Base-by-base conservation (phyloP, 2,113 vertebrate genomes). In the Rhegmatorhina hoffmannsi region DNA sequence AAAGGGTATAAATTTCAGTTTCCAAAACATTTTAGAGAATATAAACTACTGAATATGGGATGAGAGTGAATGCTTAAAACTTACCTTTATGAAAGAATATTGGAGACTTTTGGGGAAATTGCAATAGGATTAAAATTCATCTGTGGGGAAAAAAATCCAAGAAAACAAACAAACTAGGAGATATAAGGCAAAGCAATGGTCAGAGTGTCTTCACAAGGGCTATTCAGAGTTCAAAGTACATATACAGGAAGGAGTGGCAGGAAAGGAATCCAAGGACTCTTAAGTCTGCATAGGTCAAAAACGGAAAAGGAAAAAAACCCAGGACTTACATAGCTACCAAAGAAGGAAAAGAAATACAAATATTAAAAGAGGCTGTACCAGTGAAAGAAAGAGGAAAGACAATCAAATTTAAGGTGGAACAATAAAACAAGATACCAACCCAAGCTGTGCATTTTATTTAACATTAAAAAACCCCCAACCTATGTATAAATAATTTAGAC, bases 201-300 rank as follows among this genome's bases (percentile, higher is more conserved):
- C 79, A 84, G 28, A 64, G 9, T 67, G 26, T 72, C 90, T 96
- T 92, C 85, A 86, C 31, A 88, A 78, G 73, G 40, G n/a, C 76
- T 93, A 24, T 63, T 95, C 79, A 78, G 67, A 77, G 82, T 85
- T 95, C 86, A 78, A 96, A 95, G 83, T 56, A 84, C 62, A 60
- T 26, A 46, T 47, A 67, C 80, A 95, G 80, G 83, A 96, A 95
- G 76, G 83, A 90, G 68, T 81, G 85, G 47, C 79, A 94, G 90
- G 88, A 95, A 94, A 94, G 84, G 82, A 74, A 90, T 90, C 18
- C 46, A 92, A 81, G n/a, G 31, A 92, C 36, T 29, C 68, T 89
- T 66, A 84, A 92, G 73, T 66, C 29, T 91, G 87, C 94, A 76
- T 73, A 76, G 33, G 24, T 5, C 55, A 74, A 88, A 94, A 88